phyloP scores from a whole-genome alignment of 2,113 vertebrate genomes.

The Alouatta palliata region DNA sequence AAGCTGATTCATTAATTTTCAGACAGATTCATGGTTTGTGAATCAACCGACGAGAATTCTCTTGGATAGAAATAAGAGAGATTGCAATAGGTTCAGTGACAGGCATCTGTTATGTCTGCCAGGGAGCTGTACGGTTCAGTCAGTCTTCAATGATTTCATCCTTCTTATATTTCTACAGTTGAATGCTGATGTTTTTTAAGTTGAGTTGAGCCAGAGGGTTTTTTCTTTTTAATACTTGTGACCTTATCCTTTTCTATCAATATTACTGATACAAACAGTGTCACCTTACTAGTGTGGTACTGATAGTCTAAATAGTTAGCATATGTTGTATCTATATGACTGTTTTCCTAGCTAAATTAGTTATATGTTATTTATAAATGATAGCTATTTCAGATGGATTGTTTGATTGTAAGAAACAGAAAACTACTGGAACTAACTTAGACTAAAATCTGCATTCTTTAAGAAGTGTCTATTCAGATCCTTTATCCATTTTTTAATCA shows the following conservation, averaged over 20 bases:
- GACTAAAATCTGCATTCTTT: background rate
- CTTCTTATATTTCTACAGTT: background rate
- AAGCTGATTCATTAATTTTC: constrained; percentile 72
- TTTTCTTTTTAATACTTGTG: background rate
- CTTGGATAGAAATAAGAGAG: constrained; percentile 15
- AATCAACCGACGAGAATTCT: constrained; percentile 71
- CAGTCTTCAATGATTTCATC: background rate
- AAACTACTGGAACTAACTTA: background rate
- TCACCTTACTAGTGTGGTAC: background rate
- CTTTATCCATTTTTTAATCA: background rate
- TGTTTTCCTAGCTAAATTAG: background rate
- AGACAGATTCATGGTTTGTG: constrained; percentile 68
- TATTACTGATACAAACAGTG: background rate
- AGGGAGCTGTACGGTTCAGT: background rate
- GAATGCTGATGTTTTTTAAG: background rate
- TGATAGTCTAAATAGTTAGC: background rate
- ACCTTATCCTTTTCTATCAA: background rate
- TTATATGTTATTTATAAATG: background rate
- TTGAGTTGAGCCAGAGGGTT: background rate
- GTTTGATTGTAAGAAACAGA: background rate
- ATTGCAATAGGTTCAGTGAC: background rate
- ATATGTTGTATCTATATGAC: background rate
- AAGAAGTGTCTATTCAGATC: background rate
- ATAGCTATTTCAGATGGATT: background rate
- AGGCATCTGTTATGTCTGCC: background rate